Base-by-base conservation (phyloP, 2,113 vertebrate species). In the Nothocercus nigrocapillus region DNA sequence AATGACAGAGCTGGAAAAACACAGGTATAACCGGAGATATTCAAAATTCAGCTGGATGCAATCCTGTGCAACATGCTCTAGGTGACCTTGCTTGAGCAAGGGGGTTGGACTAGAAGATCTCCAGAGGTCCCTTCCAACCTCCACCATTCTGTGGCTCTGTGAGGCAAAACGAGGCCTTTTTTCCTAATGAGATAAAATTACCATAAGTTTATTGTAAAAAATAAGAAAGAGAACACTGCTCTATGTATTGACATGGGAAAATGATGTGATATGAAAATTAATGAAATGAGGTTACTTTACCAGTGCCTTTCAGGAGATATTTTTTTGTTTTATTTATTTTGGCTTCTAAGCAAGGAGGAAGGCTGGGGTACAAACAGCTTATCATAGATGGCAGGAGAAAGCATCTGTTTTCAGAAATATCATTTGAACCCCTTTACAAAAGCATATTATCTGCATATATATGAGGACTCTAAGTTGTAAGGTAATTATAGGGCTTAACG, bases 311-410 rank as follows among this genome's bases (percentile, higher is more conserved):
- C 80, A 85, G 45, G 40, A 91, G 49, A 77, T 1, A 11, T 67
- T 92, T 94, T 58, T 58, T 90, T 93, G 25, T 36, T 97, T 93
- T 94, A 95, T 97, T 98, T 97, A 87, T 97, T 90, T 95, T 91
- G 66, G 54, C 88, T 95, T 90, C 69, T 82, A 94, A 51, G 40
- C 66, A 96, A 84, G 84, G 82, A 91, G 76, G 59, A 91, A 88
- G 45, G 19, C 64, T 93, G 6, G 10, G 54, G 30, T 87, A 93
- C 80, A 95, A 85, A 82, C 30, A 96, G 72, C 68, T 42, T 76
- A 89, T 69, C 82, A 91, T 81, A 88, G 85, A 92, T 68, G 90
- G 88, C 44, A 89, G 51, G 21, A 90, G 61, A 64, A 94, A 93
- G 67, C 89, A 93, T 97, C 86, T 97, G 94, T 86, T 95, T 97